Evolutionary conservation across 2,888 invertebrate genomes (phyloP).

Genomic region (Caenorhabditis zanzibari): DNA sequence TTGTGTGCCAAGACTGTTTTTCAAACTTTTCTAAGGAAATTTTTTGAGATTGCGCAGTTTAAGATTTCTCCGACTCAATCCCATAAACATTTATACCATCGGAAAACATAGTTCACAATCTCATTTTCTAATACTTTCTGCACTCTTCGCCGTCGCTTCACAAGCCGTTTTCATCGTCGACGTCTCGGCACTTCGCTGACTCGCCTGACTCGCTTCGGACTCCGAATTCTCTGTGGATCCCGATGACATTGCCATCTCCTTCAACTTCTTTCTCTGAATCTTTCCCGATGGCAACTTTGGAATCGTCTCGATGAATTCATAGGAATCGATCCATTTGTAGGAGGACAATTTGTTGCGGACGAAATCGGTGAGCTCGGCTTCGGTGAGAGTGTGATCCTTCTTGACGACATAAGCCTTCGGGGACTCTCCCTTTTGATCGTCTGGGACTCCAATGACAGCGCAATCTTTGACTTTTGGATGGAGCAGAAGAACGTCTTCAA

Average conservation of each 20-base stretch:
- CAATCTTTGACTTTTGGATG: conserved; percentile 68
- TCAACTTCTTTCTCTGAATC: conserved; percentile 53
- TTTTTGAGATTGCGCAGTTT: too few species aligned
- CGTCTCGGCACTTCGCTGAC: conserved; percentile 9
- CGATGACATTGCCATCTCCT: conserved; percentile 10
- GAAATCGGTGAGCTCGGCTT: conserved; percentile 55
- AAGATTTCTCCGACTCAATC: too few species aligned
- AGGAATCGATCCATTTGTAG: conserved; percentile 66
- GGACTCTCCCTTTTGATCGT: conserved; percentile 58
- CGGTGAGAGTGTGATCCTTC: conserved; percentile 59
- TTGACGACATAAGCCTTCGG: conserved; percentile 68
- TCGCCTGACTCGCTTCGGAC: conserved; percentile 7
- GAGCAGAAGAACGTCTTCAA: conserved; percentile 68
- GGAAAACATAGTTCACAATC: too few species aligned
- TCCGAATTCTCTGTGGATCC: conserved; percentile 11
- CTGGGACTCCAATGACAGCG: conserved; percentile 66
- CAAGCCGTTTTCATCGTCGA: neutral
- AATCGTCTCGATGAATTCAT: conserved; percentile 59
- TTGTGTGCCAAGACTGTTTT: too few species aligned
- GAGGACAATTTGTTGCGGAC: conserved; percentile 60
- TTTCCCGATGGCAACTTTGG: conserved; percentile 65
- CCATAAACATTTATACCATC: too few species aligned
- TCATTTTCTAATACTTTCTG: neutral
- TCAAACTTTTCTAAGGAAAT: too few species aligned
- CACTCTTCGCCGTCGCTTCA: conserved; percentile 2